Evolutionary conservation across 2,888 invertebrate genomes (phyloP), one percentile per base, ranked within the genome.

Genomic region (Epistrophella euchroma): DNA sequence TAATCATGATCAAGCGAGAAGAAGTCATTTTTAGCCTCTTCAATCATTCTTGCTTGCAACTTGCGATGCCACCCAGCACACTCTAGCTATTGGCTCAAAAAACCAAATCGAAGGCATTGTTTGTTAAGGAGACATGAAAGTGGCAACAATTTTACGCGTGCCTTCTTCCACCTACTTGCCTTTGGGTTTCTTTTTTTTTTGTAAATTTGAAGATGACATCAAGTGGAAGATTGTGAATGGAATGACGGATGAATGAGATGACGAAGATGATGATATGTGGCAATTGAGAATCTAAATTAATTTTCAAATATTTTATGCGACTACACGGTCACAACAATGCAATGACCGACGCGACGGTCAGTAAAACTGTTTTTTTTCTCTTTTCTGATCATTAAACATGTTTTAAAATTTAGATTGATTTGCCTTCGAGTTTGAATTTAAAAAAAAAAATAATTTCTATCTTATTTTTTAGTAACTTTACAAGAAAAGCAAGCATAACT

Each of bases 91-190:
- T 50, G 32, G 77, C 58, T 66, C 66, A 72, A 56, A 72, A 56
- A 35, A 52, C 45, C 47, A 56, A 62, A 35, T 47, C 60, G 55
- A 70, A 37, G 40, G 62, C 47, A 78, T 83, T 84, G 86, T 86
- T 86, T 82, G 82, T 71, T 78, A 82, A 86, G 86, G 86, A 86
- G 82, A 82, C 77, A 35, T 73, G 82, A 78, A 86, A 86, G 86
- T 86, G 82, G 86, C 82, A 86, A 86, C 86, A 86, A 86, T 86
- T 86, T 78, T 64, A 86, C 82, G 86, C 86, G 82, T 86, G 82
- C 86, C 77, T 75, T 58, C 66, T 71, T 45, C 28, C 72, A 37
- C 58, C 64, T 71, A 66, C 77, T 52, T 68, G 64, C 70, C 78
- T 71, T 73, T 82, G 82, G 77, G 45, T n/a, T 22, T 66, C 47